Conservation (phyloP, 2,113 vertebrate species). For the Hippocampus guttulatus region DNA sequence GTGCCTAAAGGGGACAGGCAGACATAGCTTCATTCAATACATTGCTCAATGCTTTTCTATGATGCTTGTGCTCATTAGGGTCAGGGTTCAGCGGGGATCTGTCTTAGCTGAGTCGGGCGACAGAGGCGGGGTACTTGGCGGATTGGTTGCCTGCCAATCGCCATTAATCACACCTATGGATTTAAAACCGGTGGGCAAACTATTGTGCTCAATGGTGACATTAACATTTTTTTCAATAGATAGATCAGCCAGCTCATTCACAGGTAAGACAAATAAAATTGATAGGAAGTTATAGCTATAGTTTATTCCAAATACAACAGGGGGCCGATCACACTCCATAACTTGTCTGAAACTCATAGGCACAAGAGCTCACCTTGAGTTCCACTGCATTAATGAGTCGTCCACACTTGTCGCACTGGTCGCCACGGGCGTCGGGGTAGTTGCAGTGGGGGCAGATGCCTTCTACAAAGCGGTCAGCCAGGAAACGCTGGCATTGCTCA, state of each 20-base stretch:
- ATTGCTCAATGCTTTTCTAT: not conserved
- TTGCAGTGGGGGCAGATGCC: conserved; percentile 86
- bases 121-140: too few species aligned
- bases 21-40: not conserved
- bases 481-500: conserved; percentile 81
- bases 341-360: not conserved
- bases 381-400: conserved; percentile 93
- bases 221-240: too few species aligned
- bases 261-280: too few species aligned
- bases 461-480: conserved; percentile 95
- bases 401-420: conserved; percentile 97
- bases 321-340: not conserved
- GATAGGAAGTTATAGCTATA: too few species aligned
- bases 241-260: too few species aligned
- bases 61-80: too few species aligned
- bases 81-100: too few species aligned
- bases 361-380: conserved; percentile 76
- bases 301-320: not conserved
- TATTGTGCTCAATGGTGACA: too few species aligned
- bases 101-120: too few species aligned
- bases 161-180: too few species aligned
- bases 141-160: too few species aligned
- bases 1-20: conserved; percentile 69
- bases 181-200: too few species aligned
- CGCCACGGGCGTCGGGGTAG: conserved; percentile 88